These are phyloP conservation scores for Todiramphus saurophagus DNA, from an alignment of 2,113 vertebrate species.

Conservation along the genomic window DNA sequence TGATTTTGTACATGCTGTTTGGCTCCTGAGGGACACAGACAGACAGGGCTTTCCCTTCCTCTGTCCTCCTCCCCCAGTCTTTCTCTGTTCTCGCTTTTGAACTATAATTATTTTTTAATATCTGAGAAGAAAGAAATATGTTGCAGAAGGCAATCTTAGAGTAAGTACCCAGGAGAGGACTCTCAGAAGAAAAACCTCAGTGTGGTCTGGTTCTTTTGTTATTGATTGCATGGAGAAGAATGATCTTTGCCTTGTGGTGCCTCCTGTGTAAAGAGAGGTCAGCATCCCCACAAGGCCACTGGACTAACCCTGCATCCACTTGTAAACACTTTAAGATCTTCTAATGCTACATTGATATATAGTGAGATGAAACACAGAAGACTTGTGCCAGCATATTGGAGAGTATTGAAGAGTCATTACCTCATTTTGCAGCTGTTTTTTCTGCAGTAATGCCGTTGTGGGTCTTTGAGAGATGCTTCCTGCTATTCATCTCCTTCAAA, in stretches of 20 bases:
- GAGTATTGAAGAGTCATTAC: constrained; percentile 63
- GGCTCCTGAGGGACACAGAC: neutral
- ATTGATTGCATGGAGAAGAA: neutral
- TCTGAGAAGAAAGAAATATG: neutral
- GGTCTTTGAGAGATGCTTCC: constrained; percentile 62
- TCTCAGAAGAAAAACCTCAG: neutral
- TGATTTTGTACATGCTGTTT: neutral
- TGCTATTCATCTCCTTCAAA: constrained; percentile 66
- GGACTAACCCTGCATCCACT: neutral
- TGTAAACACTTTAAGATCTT: constrained; percentile 32
- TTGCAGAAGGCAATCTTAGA: neutral
- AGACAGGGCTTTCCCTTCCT: neutral
- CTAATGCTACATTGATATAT: constrained; percentile 48
- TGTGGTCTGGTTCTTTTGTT: neutral
- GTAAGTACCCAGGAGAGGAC: neutral
- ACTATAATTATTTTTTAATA: constrained; percentile 28
- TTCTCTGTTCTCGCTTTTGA: neutral
- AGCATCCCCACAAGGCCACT: neutral
- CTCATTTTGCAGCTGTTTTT: constrained; percentile 68
- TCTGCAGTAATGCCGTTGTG: constrained; percentile 60
- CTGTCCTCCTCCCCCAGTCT: neutral
- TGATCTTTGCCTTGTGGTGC: neutral
- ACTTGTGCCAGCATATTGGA: constrained; percentile 44
- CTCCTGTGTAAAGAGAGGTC: neutral
- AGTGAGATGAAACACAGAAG: neutral